Evolutionary conservation across 1,140 invertebrate genomes (phyloP), one percentile per base, ranked within the genome.

Genomic region (Maniola jurtina): DNA sequence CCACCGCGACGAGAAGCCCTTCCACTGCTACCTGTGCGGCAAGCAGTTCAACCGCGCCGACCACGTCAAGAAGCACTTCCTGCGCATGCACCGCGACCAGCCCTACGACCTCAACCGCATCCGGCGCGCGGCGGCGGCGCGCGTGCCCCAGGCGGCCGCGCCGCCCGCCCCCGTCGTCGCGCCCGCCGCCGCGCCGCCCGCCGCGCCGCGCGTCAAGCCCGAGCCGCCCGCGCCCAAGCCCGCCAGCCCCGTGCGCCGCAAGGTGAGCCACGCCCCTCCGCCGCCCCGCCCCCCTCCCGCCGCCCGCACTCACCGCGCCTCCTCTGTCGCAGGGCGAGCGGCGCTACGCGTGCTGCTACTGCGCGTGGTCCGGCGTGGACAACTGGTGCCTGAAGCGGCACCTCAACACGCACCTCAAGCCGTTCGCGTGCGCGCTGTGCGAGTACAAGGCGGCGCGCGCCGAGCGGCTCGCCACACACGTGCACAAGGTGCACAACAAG

Each of bases 1-100:
- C 66, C 98, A 99, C 79, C 94, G 96, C 65, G 96, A 97, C 79
- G 96, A 98, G 76, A 98, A 98, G 80, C 97, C 97, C 1, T 98
- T 98, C 77, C 96, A 97, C 75, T 98, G 97, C 84, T 98, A 97
- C 81, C 94, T 97, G 8, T 98, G 97, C 83, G 94, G 95, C 77
- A 97, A 97, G 83, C 96, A 97, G 78, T 98, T 98, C 89, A 98
- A 97, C 86, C 92, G 97, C 40, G 97, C 97, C n/a, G 97, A 98
- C 87, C 97, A 98, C 81, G 96, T 98, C 25, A 98, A 98, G 83
- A 98, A 98, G 78, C 97, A 98, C 84, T 98, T 98, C 81, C 90
- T 97, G 42, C 92, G 97, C 57, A 98, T 98, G 95, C 97, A 98
- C 77, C 93, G 96, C 6, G 97, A 97, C 67, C 94, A 96, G 79